Conservation (phyloP, 23 tunicate genomes). For the Ciona savignyi region DNA sequence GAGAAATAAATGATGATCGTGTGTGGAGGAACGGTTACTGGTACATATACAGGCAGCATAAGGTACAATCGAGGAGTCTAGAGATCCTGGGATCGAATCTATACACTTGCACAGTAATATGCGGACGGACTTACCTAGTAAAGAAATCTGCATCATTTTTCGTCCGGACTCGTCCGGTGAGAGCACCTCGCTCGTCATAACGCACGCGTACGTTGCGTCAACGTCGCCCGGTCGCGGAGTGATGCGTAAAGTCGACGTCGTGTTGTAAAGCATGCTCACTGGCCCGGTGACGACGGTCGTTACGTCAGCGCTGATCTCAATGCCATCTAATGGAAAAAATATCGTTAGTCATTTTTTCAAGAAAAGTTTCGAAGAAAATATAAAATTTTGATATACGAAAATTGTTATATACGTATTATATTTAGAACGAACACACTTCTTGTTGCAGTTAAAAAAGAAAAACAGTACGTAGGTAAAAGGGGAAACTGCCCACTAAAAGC, state of each 20-base stretch:
- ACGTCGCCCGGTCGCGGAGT: slow-evolving; percentile 50
- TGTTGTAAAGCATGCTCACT: slow-evolving; percentile 25
- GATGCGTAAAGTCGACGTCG: slow-evolving; percentile 70
- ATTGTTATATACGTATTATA: too few species aligned
- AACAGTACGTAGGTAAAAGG: too few species aligned
- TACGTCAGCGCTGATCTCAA: slow-evolving; percentile 30
- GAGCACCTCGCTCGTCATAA: slow-evolving; percentile 54
- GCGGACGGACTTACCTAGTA: slow-evolving; percentile 57
- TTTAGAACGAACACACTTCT: too few species aligned
- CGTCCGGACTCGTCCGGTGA: slow-evolving; percentile 2
- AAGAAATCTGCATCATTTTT: slow-evolving; percentile 25
- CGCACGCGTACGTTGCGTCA: slow-evolving; percentile 51
- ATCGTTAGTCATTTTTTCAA: too few species aligned
- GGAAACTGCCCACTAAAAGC: too few species aligned
- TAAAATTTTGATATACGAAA: slow-evolving; percentile 1
- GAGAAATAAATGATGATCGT: slow-evolving; percentile 10
- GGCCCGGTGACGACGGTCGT: slow-evolving; percentile 21
- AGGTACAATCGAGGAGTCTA: too few species aligned
- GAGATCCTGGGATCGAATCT: too few species aligned
- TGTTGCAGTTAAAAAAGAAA: too few species aligned
- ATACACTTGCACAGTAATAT: too few species aligned
- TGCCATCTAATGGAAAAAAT: slow-evolving; percentile 21
- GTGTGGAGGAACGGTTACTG: too few species aligned
- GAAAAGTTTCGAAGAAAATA: neutral
- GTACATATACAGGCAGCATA: too few species aligned